Percentiles rank a stretch among this genome's conserved stretches.
Conservation (phyloP, 2,888 invertebrate species). For the Acleris sparsana region DNA sequence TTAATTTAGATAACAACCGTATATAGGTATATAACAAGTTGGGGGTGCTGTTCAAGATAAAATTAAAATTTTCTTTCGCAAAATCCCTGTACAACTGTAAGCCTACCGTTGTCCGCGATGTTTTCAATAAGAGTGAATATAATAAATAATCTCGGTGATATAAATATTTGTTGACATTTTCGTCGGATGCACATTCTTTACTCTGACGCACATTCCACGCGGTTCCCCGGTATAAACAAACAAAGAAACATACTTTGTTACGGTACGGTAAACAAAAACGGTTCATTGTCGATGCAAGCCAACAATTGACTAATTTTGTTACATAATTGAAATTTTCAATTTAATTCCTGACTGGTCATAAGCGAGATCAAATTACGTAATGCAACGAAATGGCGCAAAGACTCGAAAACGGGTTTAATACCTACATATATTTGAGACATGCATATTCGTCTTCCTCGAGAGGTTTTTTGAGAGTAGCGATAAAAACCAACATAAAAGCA, state of each 20-base stretch:
- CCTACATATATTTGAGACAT: neutral
- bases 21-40: too few species aligned
- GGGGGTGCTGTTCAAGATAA: neutral
- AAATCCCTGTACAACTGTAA: neutral
- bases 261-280: conserved; percentile 1
- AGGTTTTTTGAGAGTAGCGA: neutral
- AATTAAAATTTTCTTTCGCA: neutral
- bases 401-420: conserved; percentile 4
- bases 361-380: conserved; percentile 17
- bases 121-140: conserved; percentile 11
- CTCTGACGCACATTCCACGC: conserved; percentile 16
- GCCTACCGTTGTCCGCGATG: neutral
- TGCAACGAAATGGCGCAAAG: conserved; percentile 12
- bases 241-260: conserved; percentile 10
- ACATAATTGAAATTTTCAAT: neutral
- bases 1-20: neutral
- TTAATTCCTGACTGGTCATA: neutral
- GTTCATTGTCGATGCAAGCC: neutral
- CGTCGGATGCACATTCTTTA: conserved; percentile 9
- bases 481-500: conserved; percentile 3
- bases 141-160: neutral
- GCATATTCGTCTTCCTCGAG: neutral
- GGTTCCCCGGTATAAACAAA: conserved; percentile 23
- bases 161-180: conserved; percentile 9
- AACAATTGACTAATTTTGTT: too few species aligned